A percentile compares a stretch with the other conserved stretches of the same genome.
phyloP scores from a whole-genome alignment of 1,140 invertebrate genomes.

The Colletes latitarsis region DNA sequence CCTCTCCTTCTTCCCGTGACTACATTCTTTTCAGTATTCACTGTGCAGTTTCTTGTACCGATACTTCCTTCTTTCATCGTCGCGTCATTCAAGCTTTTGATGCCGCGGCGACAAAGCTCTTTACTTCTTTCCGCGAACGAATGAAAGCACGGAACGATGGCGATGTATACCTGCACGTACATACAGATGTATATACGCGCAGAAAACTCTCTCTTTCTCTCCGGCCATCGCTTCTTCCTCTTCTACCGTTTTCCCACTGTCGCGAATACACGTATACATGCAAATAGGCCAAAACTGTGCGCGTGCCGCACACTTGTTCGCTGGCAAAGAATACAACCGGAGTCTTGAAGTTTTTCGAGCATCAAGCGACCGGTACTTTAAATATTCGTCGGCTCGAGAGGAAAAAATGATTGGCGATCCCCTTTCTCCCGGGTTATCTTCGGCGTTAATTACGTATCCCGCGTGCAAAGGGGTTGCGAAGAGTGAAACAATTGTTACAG shows the following conservation, averaged over 20 bases:
- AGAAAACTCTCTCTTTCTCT: not conserved
- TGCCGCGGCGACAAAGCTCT: constrained; percentile 72
- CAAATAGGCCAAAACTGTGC: constrained; percentile 1
- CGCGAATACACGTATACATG: constrained; percentile 20
- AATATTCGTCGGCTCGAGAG: constrained; percentile 33
- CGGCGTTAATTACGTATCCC: constrained; percentile 19
- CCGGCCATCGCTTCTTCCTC: not conserved
- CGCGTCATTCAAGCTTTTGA: constrained; percentile 75
- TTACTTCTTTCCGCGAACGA: constrained; percentile 72
- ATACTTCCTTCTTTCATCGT: constrained; percentile 74
- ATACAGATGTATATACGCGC: constrained; percentile 34
- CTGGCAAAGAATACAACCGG: constrained; percentile 1
- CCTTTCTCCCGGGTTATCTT: not conserved
- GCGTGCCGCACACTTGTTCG: constrained; percentile 11
- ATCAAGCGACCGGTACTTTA: constrained; percentile 19
- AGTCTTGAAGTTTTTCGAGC: constrained; percentile 34
- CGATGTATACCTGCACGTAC: constrained; percentile 58
- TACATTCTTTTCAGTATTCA: constrained; percentile 74
- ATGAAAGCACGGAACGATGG: constrained; percentile 68
- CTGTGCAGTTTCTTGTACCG: constrained; percentile 72
- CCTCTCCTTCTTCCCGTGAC: constrained; percentile 52
- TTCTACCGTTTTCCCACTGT: not conserved
- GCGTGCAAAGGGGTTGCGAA: not conserved
- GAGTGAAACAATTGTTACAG: not conserved
- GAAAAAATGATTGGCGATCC: constrained; percentile 13